Evolutionary conservation across 1,140 invertebrate species (phyloP), one percentile per base, ranked within the genome.

Genomic region (Schlechtendalia chinensis): DNA sequence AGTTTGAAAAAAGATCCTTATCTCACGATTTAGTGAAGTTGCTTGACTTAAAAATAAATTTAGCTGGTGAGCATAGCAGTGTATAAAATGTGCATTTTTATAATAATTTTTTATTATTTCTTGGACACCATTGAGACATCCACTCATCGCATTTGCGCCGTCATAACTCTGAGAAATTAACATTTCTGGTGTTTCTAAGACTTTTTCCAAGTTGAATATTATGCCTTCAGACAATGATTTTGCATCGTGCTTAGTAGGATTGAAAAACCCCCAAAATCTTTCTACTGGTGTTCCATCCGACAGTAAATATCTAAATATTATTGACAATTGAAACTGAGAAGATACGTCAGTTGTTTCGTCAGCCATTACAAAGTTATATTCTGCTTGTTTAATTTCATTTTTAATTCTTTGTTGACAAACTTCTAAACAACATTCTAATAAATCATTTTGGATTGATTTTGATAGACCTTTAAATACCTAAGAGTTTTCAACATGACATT

Each of bases 221-320:
- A 86, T 84, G 29, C 81, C 83, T 47, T 86, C 83, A 58, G 85
- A 82, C 14, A 85, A 59, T 29, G 83, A 85, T n/a, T 82, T 82
- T 29, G 83, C 85, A 83, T 83, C 84, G 5, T 61, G 59, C 5
- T 24, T 24, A 17, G 27, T 29, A 29, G 27, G 24, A 29, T 61
- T 61, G 16, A 29, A 61, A 29, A 61, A 29, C 5, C 59, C 24
- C 12, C 59, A 61, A 61, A 29, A 27, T 61, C 24, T 11, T 61
- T 61, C 58, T 27, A 61, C 24, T 12, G 58, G 24, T 27, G 58
- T 27, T n/a, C n/a, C n/a, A 61, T 61, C 12, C 11, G 24, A 1
- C 4, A 27, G 11, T 27, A 61, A 1, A 61, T 61, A 61, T 61
- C 22, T 24, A 61, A 61, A 61, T 29, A 61, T 29, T 24, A 61